Evolutionary conservation across 2,888 invertebrate genomes (phyloP), one percentile per base, ranked within the genome.

Genomic region (Patella depressa): DNA sequence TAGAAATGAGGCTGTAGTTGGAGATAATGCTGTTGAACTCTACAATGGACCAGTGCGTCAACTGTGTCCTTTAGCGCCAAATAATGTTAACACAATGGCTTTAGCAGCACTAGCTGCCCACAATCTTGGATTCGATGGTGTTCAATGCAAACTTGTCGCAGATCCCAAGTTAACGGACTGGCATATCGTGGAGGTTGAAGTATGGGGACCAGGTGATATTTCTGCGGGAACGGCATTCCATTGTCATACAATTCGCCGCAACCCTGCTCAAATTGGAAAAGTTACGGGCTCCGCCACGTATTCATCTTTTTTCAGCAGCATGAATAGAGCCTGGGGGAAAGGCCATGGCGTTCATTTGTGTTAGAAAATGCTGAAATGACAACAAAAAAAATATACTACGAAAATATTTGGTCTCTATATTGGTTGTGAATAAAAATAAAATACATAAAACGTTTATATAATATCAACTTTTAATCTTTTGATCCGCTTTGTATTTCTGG

Each of bases 61-160:
- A 9, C 85, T 94, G 7, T 94, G 93, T 87, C 90, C 92, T 29
- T 84, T 93, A 76, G 93, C 93, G 5, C 93, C 93, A 2, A 93
- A 93, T 86, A 94, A 94, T 81, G 93, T 93, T 17, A 93, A 94
- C 89, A 93, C 93, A 11, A 94, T 94, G 93, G 93, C 93, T 19
- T 93, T 92, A 4, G 93, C 93, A 4, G 92, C 93, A 3, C 83
- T 93, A 53, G 93, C 93, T 2, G 93, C 92, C 5, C 91, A 91
- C 81, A 93, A 91, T 81, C 89, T 93, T 29, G 93, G 93, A 12
- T 93, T 93, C 85, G 93, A 93, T 81, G 88, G 89, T 77, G 93
- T 93, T 3, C 86, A 88, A 57, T 93, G 93, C 9, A 88, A 90
- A 76, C 88, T 93, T 2, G 87, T 94, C 29, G 88, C 93, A 15